Evolutionary conservation across 30 jellyfish, hydroid and myxozoan genomes (phyloP).

Genomic region (Mastigias papua): DNA sequence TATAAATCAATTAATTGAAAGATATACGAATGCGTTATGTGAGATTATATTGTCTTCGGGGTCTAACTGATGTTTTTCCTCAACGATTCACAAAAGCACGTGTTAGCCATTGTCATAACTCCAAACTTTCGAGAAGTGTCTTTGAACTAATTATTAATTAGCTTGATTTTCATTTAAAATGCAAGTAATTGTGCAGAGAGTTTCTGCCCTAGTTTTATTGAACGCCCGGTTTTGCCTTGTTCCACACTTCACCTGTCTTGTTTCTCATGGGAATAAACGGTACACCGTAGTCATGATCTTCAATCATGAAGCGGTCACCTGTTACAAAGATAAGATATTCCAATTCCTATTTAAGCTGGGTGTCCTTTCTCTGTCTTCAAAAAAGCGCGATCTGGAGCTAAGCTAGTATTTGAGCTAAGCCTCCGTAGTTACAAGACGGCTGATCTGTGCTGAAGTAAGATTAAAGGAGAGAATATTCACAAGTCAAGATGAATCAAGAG

Average conservation of each 20-base stretch:
- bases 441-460: neutral
- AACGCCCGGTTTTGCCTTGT: neutral
- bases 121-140: too few relatives aligned
- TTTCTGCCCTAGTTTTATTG: too few relatives aligned
- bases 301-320: conserved; percentile 36
- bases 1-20: too few relatives aligned
- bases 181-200: too few relatives aligned
- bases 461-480: neutral
- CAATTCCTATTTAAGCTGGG: conserved; percentile 23
- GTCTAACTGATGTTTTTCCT: too few relatives aligned
- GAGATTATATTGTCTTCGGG: too few relatives aligned
- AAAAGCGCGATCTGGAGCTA: conserved; percentile 11
- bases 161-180: too few relatives aligned
- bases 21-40: too few relatives aligned
- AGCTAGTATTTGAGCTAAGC: conserved; percentile 4
- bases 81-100: too few relatives aligned
- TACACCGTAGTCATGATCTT: neutral
- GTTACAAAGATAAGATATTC: conserved; percentile 9
- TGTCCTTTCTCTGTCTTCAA: conserved; percentile 19
- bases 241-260: conserved; percentile 33
- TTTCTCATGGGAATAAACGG: conserved; percentile 31
- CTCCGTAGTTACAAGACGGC: neutral
- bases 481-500: conserved; percentile 20
- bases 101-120: too few relatives aligned
- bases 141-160: too few relatives aligned